A percentile compares a stretch with the other conserved stretches of the same genome.
Evolutionary conservation across 1,140 invertebrate species (phyloP).

Genomic region (Nephila pilipes): DNA sequence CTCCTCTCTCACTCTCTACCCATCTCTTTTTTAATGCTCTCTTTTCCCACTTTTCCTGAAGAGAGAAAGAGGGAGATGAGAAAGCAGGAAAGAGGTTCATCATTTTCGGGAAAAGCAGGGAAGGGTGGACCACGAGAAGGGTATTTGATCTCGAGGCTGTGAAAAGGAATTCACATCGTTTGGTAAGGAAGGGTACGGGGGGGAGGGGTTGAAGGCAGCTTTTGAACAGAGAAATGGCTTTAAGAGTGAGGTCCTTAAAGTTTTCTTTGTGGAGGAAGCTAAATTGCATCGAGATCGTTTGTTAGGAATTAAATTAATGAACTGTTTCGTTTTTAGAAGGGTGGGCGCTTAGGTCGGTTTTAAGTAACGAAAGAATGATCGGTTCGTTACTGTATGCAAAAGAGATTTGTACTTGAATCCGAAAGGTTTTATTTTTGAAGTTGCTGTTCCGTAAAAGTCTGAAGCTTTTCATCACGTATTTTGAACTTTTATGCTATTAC

Average conservation of each 20-base stretch:
- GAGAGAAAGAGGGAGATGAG: conserved; percentile 14
- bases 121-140: neutral
- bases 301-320: conserved; percentile 28
- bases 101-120: conserved; percentile 11
- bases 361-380: too few relatives aligned
- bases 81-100: conserved; percentile 20
- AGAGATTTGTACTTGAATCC: too few relatives aligned
- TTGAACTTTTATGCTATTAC: too few relatives aligned
- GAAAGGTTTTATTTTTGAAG: neutral
- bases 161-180: neutral
- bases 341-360: neutral
- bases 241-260: neutral
- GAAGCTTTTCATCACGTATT: neutral
- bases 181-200: neutral
- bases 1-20: neutral
- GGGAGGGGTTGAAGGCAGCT: neutral
- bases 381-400: too few relatives aligned
- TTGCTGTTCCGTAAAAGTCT: neutral
- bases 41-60: neutral
- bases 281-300: neutral
- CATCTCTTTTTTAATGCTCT: neutral
- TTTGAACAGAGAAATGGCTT: conserved; percentile 17
- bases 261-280: neutral
- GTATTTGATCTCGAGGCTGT: conserved; percentile 42
- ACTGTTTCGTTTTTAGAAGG: neutral